Base-by-base conservation (phyloP, 2,888 invertebrate species). In the Rotaria socialis region DNA sequence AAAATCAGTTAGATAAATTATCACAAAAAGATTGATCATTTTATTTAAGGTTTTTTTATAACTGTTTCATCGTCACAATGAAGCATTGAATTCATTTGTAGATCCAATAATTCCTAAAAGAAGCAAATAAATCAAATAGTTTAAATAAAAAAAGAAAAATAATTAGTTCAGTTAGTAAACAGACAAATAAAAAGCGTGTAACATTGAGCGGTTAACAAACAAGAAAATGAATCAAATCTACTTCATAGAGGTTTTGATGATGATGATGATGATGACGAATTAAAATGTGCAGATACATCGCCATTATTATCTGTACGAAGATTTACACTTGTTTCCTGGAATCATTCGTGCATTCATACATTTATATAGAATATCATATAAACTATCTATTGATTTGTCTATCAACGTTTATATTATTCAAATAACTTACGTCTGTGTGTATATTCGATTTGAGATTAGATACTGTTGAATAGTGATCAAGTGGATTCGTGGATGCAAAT, bases 241-340 rank as follows among this genome's bases (percentile, higher is more conserved):
- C 67, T 67, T 67, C 35, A 67, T 67, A 67, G 19, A 27, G 35
- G 16, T 67, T 67, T 35, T 35, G 67, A 4, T 60, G 58, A 11
- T 27, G 67, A 67, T 67, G 67, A 35, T 35, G 67, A 4, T 60
- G 58, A 27, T 27, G 67, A 67, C 19, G 67, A 35, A 19, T 3
- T 35, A 41, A 67, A 67, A 41, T 35, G 67, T 7, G 67, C 67
- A 67, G 35, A 19, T 5, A 67, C 67, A 67, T 67, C 67, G 67
- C 67, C 67, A 67, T 67, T 67, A 19, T 41, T 67, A 41, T 67
- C 67, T 35, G 67, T 67, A 27, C 10, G 67, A 67, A 67, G 67
- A 67, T 67, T 67, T 7, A 67, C 67, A 67, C 35, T 67, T 35
- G 16, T 35, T 55, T 19, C 67, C 35, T 35, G 67, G 35, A 67